Conservation (phyloP, 2,113 vertebrate genomes). For the Ariopsis seemanni region DNA sequence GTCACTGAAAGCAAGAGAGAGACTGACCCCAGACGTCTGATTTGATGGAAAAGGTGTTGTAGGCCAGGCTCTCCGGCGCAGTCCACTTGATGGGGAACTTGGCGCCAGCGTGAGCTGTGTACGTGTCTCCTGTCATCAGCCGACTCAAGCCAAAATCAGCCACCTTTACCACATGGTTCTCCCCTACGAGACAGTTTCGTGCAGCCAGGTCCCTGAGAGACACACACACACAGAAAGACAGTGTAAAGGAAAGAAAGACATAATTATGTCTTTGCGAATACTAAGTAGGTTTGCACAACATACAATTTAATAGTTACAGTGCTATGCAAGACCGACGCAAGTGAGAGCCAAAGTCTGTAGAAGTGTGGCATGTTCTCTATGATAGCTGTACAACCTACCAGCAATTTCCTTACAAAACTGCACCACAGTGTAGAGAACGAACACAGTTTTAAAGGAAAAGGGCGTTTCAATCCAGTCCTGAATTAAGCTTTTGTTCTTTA, state of each 20-base stretch:
- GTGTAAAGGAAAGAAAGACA: not conserved
- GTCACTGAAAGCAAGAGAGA: not conserved
- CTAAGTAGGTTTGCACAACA: not conserved
- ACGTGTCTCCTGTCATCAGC: constrained; percentile 97
- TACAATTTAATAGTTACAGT: not conserved
- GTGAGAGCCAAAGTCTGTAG: not conserved
- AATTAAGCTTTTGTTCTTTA: not conserved
- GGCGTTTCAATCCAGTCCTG: not conserved
- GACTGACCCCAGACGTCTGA: constrained; percentile 95
- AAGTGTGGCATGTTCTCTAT: not conserved
- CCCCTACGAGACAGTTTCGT: constrained; percentile 94
- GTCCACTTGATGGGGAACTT: constrained; percentile 99
- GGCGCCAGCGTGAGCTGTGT: constrained; percentile 97
- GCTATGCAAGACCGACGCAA: not conserved
- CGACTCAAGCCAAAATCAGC: constrained; percentile 96
- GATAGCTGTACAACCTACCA: not conserved
- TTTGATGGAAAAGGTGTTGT: constrained; percentile 99
- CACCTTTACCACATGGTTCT: constrained; percentile 98
- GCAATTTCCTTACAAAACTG: not conserved
- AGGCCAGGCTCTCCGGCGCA: constrained; percentile 95
- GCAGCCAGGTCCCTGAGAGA: constrained; percentile 89
- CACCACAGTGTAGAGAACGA: not conserved
- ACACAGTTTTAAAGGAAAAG: not conserved
- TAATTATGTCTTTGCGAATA: constrained; percentile 2
- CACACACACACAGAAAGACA: not conserved